Conservation (phyloP, 1,140 invertebrate species). For the Drosophila sp. region DNA sequence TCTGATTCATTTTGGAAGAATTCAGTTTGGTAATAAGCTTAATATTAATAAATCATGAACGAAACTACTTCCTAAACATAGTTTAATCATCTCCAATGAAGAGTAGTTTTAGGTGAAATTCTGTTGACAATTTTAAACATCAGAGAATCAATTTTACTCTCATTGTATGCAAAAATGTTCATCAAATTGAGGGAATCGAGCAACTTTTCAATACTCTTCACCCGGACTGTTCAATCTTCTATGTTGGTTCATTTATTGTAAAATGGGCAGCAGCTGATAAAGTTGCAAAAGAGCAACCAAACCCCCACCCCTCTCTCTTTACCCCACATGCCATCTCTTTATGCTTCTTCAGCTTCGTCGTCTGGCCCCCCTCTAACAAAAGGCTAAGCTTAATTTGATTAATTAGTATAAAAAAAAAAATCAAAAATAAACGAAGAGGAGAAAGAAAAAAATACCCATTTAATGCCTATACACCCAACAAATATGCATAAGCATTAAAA, state of each 20-base stretch:
- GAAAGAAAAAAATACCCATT: conserved; percentile 37
- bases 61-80: too few species aligned
- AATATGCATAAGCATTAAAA: conserved; percentile 42
- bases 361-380: conserved; percentile 48
- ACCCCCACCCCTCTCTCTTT: neutral
- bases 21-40: too few species aligned
- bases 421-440: neutral
- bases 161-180: neutral
- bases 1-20: too few species aligned
- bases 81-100: too few species aligned
- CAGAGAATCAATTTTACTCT: neutral
- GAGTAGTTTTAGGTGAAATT: too few species aligned
- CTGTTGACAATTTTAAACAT: too few species aligned
- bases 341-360: conserved; percentile 26
- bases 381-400: conserved; percentile 76
- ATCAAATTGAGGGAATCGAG: neutral
- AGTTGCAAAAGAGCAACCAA: neutral
- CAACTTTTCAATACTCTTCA: neutral
- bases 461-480: conserved; percentile 30
- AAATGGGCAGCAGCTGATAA: conserved; percentile 7
- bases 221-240: neutral
- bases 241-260: neutral
- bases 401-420: conserved; percentile 70
- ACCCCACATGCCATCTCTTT: neutral
- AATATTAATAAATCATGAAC: too few species aligned